Evolutionary conservation across 2,113 vertebrate species (phyloP).

Genomic region (Sapajus apella): DNA sequence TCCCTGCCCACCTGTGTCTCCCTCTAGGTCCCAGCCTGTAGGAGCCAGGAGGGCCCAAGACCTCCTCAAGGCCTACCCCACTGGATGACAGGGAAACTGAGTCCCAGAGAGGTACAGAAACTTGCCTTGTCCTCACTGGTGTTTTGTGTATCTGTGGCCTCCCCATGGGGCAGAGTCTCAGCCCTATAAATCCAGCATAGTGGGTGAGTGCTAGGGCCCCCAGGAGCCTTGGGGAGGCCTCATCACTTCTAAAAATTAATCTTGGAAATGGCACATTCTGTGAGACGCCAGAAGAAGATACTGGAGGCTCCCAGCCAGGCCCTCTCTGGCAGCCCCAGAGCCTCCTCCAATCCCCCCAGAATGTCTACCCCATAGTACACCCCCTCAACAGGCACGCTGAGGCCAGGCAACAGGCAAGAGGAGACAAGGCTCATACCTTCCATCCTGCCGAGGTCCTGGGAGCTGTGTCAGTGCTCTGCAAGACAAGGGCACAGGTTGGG

Average conservation of each 20-base stretch:
- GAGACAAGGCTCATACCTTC: constrained; percentile 52
- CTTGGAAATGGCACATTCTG: not conserved
- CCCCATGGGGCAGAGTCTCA: not conserved
- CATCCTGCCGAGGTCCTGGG: constrained; percentile 33
- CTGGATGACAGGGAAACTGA: not conserved
- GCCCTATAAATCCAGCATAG: not conserved
- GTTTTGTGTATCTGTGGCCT: not conserved
- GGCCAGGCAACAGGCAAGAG: not conserved
- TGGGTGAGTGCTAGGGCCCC: not conserved
- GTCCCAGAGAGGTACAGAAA: not conserved
- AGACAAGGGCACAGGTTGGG: constrained; percentile 47
- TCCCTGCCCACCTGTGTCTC: not conserved
- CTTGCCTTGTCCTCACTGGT: not conserved
- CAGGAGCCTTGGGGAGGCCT: not conserved
- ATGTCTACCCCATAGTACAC: accelerated
- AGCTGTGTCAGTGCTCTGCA: constrained; percentile 55
- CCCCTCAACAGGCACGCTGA: not conserved
- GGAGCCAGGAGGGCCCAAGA: not conserved
- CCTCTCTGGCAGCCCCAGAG: not conserved
- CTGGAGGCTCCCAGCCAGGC: not conserved
- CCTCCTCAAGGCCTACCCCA: not conserved
- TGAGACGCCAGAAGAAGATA: not conserved
- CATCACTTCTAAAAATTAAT: constrained; percentile 30
- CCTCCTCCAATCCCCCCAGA: not conserved
- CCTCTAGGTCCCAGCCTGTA: not conserved